Percentiles rank a stretch among this genome's conserved stretches.
These are phyloP conservation scores for Choloepus didactylus DNA, from an alignment of 2,797 vertebrate species.

Conservation along the genomic window DNA sequence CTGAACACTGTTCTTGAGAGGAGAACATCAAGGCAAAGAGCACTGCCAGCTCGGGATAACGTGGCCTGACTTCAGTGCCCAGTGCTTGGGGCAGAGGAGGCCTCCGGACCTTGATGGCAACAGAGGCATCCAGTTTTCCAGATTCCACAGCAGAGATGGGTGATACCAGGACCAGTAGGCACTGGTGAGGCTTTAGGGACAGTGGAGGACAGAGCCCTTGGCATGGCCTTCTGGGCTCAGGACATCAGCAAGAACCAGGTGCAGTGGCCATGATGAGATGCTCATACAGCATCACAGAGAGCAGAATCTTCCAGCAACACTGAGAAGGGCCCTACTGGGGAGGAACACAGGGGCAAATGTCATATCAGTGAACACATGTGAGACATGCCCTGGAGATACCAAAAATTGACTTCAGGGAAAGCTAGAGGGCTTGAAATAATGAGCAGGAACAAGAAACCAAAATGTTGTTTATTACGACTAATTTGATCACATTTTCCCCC, in stretches of 20 bases:
- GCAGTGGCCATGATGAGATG: neutral
- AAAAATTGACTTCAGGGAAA: constrained; percentile 45
- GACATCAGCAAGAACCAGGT: neutral
- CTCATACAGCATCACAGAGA: neutral
- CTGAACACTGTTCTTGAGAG: neutral
- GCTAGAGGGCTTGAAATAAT: constrained; percentile 73
- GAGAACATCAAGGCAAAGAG: neutral
- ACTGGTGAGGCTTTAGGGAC: neutral
- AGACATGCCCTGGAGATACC: constrained; percentile 4
- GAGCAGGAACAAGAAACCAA: constrained; percentile 35
- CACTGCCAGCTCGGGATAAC: neutral
- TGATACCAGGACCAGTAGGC: neutral
- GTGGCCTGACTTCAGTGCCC: neutral
- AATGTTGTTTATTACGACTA: neutral
- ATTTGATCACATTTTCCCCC: neutral
- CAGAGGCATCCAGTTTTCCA: neutral
- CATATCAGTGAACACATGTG: neutral
- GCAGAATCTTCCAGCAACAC: neutral
- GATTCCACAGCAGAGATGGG: neutral
- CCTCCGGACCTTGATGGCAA: too few species aligned
- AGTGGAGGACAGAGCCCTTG: neutral
- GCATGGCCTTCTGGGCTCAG: neutral
- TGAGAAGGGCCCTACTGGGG: neutral
- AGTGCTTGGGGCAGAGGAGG: neutral
- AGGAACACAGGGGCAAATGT: neutral